Base-by-base conservation (phyloP, 2,888 invertebrate species). In the Aricia artaxerxes region DNA sequence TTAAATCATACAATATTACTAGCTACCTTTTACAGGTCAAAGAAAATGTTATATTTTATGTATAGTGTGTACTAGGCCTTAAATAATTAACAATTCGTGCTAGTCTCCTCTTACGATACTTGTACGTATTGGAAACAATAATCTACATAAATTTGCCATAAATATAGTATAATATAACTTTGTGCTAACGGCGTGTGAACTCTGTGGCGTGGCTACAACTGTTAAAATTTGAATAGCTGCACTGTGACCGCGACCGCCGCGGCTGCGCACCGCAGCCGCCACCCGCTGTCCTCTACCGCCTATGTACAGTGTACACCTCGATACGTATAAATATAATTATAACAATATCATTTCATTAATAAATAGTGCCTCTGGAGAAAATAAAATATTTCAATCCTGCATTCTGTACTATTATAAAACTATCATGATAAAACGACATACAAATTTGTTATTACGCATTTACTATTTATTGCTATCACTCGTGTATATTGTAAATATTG, bases 311-410 rank as follows among this genome's bases (percentile, higher is more conserved):
- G 64, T 64, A 64, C 64, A 64, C 64, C 61, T 64, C 89, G 93
- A 93, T 95, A 95, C 92, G 95, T 94, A 95, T 92, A 95, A 95
- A 95, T 95, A 95, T 95, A 95, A 93, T 91, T 95, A 95, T 95
- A 94, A 95, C 91, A 94, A 93, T 91, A 89, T 93, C 93, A 95
- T 88, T 89, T 88, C 84, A 94, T 95, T 94, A 94, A 95, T 95
- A 95, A 95, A 95, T 95, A 95, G 94, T 95, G 90, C 92, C 94
- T 95, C 94, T 95, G 92, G 93, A 95, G 93, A 93, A 95, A 95
- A 94, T 91, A 93, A 94, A 94, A 94, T 93, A 93, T 86, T 88
- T 90, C 89, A 88, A 89, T 93, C 92, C 90, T 91, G 92, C 88
- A 88, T 89, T 90, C 90, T 93, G 92, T 92, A 89, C 91, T 92